Conservation (phyloP, 2,888 invertebrate genomes). For the Siphlonurus alternatus region DNA sequence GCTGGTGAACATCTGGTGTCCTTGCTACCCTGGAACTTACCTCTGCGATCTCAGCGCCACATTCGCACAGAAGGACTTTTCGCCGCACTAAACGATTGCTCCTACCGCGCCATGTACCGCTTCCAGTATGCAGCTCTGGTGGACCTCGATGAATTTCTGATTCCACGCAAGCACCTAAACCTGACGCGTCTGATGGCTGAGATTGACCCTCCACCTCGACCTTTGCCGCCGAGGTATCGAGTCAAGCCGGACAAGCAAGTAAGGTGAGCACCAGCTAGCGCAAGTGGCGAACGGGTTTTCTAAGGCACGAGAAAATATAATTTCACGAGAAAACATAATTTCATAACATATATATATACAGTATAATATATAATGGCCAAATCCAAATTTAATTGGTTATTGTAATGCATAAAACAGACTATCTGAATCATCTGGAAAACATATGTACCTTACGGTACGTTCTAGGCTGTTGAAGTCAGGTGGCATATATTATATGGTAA, state of each 20-base stretch:
- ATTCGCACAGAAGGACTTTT: conserved; percentile 21
- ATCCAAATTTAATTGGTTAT: too few relatives aligned
- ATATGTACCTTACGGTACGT: too few relatives aligned
- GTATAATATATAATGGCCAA: too few relatives aligned
- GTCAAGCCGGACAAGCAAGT: neutral
- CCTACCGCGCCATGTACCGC: conserved; percentile 16
- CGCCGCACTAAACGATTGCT: conserved; percentile 20
- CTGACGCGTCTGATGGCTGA: neutral
- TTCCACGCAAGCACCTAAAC: conserved; percentile 15
- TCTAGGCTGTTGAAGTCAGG: too few relatives aligned
- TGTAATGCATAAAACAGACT: too few relatives aligned
- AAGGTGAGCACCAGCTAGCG: too few relatives aligned
- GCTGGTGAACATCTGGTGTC: conserved; percentile 12
- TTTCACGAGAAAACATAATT: too few relatives aligned
- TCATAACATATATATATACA: too few relatives aligned
- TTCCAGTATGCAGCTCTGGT: conserved; percentile 17
- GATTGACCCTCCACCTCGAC: conserved; percentile 1
- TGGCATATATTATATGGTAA: too few relatives aligned
- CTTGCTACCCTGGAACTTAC: conserved; percentile 18
- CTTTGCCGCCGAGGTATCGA: neutral
- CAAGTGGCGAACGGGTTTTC: too few relatives aligned
- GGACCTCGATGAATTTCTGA: conserved; percentile 20
- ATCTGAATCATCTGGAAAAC: too few relatives aligned
- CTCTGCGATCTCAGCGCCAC: conserved; percentile 16
- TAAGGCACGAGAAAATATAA: too few relatives aligned